These are phyloP conservation scores for Pedetes capensis DNA, from an alignment of 2,113 vertebrate species.

Conservation along the genomic window DNA sequence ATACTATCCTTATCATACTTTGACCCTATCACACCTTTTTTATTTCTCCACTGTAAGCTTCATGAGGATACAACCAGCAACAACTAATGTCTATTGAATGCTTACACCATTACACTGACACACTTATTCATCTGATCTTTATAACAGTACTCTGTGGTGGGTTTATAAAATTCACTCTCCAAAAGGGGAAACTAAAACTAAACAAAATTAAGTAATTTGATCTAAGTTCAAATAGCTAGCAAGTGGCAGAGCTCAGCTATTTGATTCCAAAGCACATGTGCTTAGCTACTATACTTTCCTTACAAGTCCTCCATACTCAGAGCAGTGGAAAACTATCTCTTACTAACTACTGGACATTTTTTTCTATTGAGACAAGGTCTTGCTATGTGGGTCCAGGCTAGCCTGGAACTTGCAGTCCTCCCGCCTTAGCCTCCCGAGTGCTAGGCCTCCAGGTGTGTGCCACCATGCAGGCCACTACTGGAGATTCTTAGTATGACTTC, in stretches of 20 bases:
- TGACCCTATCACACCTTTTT: not conserved
- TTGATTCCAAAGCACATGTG: conserved; percentile 18
- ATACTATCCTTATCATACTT: too few species aligned
- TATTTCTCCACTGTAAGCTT: conserved; percentile 11
- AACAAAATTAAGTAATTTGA: conserved; percentile 44
- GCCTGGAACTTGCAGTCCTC: not conserved
- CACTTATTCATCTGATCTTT: not conserved
- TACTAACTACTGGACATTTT: conserved; percentile 1
- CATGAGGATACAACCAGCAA: not conserved
- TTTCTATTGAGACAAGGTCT: not conserved
- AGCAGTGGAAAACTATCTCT: not conserved
- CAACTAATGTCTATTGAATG: not conserved
- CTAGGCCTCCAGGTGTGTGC: not conserved
- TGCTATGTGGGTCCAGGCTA: not conserved
- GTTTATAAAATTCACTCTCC: conserved; percentile 10
- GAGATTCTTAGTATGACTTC: not conserved
- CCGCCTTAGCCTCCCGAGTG: not conserved
- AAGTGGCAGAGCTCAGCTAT: not conserved
- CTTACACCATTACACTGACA: not conserved
- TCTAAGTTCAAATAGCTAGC: not conserved
- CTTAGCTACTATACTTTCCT: not conserved
- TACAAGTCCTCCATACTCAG: not conserved
- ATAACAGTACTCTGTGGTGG: not conserved
- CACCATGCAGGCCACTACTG: not conserved
- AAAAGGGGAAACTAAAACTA: conserved; percentile 24